Conservation (phyloP, 1,140 invertebrate genomes). For the Drosophila varians region DNA sequence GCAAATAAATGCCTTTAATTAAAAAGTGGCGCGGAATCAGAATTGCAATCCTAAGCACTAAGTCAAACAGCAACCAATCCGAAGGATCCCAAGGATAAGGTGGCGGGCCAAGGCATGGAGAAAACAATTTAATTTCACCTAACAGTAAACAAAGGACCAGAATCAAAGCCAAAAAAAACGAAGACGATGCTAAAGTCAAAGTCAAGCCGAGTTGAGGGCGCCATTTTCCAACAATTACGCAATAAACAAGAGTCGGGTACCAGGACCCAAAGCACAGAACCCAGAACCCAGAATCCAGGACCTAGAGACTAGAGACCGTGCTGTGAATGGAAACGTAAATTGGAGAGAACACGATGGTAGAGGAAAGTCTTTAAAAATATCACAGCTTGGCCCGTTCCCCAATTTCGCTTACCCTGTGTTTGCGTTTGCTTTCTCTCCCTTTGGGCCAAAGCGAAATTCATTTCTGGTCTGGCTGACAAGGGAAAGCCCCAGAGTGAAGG, state of each 20-base stretch:
- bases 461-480: slow-evolving; percentile 14
- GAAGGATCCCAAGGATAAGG: slow-evolving; percentile 1
- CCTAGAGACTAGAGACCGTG: background rate
- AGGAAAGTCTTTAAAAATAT: slow-evolving; percentile 35
- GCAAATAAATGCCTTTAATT: slow-evolving; percentile 48
- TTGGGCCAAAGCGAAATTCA: slow-evolving; percentile 16
- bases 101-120: slow-evolving; percentile 4
- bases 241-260: slow-evolving; percentile 38
- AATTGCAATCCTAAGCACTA: slow-evolving; percentile 36
- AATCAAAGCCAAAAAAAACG: slow-evolving; percentile 24
- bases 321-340: slow-evolving; percentile 33
- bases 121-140: slow-evolving; percentile 47
- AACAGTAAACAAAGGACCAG: slow-evolving; percentile 37
- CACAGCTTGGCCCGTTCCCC: slow-evolving; percentile 3
- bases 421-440: slow-evolving; percentile 12
- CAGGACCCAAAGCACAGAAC: slow-evolving; percentile 6
- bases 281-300: too few relatives aligned
- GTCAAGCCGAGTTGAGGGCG: slow-evolving; percentile 20
- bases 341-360: slow-evolving; percentile 20
- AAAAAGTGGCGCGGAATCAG: slow-evolving; percentile 30
- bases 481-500: slow-evolving; percentile 22
- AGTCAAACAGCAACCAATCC: slow-evolving; percentile 17
- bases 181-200: slow-evolving; percentile 10
- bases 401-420: slow-evolving; percentile 20
- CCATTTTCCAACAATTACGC: slow-evolving; percentile 58